A percentile compares a stretch with the other conserved stretches of the same genome.
Evolutionary conservation across 2,888 invertebrate species (phyloP).

Genomic region (Agrenia bidenticulata): DNA sequence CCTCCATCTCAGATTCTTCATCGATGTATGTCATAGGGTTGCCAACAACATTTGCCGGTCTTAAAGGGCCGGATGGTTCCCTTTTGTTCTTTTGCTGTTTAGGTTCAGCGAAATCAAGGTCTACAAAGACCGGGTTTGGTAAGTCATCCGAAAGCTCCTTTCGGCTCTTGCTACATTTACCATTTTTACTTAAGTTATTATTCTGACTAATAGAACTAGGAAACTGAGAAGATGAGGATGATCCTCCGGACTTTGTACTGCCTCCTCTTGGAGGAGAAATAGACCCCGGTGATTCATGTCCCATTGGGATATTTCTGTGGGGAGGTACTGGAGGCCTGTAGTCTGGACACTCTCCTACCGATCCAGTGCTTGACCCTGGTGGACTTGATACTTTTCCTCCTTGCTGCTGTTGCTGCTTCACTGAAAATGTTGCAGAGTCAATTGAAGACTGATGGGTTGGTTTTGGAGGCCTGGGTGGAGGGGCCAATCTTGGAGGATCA

Average conservation of each 20-base stretch:
- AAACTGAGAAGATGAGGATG: constrained; percentile 55
- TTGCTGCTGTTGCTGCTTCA: constrained; percentile 53
- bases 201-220: constrained; percentile 49
- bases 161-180: constrained; percentile 37
- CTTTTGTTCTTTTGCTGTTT: constrained; percentile 29
- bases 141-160: constrained; percentile 45
- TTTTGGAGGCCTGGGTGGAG: constrained; percentile 50
- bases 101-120: constrained; percentile 38
- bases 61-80: neutral
- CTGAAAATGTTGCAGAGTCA: constrained; percentile 51
- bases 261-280: constrained; percentile 29
- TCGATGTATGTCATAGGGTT: constrained; percentile 79
- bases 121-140: constrained; percentile 52
- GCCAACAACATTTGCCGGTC: constrained; percentile 76
- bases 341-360: constrained; percentile 60
- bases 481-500: constrained; percentile 52
- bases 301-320: constrained; percentile 67
- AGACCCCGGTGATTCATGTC: constrained; percentile 25
- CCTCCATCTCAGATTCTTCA: constrained; percentile 52
- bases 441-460: constrained; percentile 34
- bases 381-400: constrained; percentile 53
- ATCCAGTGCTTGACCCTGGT: constrained; percentile 57
- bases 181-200: constrained; percentile 35
- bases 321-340: constrained; percentile 88
- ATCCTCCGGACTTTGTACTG: constrained; percentile 28